Evolutionary conservation across 2,113 vertebrate genomes (phyloP).

Genomic region (Gasterosteus aculeatus): DNA sequence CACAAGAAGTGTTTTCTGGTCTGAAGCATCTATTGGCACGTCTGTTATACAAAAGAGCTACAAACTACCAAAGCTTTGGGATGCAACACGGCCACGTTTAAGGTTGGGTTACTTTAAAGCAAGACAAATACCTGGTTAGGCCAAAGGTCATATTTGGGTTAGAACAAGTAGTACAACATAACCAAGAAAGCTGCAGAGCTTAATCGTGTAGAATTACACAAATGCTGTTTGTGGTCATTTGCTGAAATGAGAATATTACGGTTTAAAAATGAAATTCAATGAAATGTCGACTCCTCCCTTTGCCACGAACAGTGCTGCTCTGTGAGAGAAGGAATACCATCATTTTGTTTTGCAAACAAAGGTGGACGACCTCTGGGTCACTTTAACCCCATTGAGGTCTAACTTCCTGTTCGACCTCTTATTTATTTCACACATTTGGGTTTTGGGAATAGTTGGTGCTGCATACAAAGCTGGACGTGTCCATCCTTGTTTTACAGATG

Average conservation of each 20-base stretch:
- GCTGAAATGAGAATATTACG: neutral
- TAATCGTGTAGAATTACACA: neutral
- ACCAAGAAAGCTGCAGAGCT: neutral
- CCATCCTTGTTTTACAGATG: neutral
- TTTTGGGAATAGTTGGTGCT: neutral
- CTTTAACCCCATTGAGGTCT: neutral
- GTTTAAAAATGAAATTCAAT: neutral
- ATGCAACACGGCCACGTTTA: neutral
- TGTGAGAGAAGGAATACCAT: neutral
- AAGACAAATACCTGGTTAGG: neutral
- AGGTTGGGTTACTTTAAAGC: neutral
- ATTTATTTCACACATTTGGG: neutral
- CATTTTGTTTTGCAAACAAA: neutral
- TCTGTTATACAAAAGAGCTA: neutral
- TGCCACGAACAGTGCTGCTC: neutral
- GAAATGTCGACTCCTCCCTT: neutral
- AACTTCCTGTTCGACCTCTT: neutral
- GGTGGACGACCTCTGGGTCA: neutral
- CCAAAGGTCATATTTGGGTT: neutral
- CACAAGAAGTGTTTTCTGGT: neutral
- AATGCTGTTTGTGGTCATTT: neutral
- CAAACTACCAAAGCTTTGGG: neutral
- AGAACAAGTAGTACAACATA: neutral
- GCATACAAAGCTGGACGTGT: neutral
- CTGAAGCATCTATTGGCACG: neutral